Evolutionary conservation across 1,140 invertebrate species (phyloP), one percentile per base, ranked within the genome.

Genomic region (Cherax quadricarinatus): DNA sequence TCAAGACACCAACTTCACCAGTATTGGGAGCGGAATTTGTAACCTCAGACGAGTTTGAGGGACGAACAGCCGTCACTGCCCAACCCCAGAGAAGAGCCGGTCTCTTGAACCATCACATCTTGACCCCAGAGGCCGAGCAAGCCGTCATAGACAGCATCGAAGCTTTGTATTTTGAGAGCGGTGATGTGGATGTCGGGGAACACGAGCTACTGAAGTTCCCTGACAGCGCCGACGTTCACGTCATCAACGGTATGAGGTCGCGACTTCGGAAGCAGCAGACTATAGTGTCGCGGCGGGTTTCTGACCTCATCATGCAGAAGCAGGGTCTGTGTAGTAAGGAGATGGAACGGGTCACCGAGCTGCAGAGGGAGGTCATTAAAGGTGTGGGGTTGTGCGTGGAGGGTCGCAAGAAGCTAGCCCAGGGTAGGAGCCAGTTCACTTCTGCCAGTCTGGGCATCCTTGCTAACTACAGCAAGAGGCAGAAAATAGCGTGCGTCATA

Each of bases 241-340:
- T 97, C 75, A 97, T 98, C 89, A 96, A 97, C 94, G 95, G 95
- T 57, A 96, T 97, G 91, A 96, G 97, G 93, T 96, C 96, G 92
- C 96, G 96, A 91, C 95, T 98, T 24, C 96, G 96, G 89, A 96
- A 96, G 84, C 97, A 98, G 94, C 96, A 98, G 89, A 96, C 97
- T 95, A 98, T 98, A 53, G 98, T 99, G 0, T 98, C 98, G 0
- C 98, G 98, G 93, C 98, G 98, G 95, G 97, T 99, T 0, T 96
- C 98, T 0, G 97, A 98, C 93, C 95, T 99, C 24, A 99, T 99
- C 94, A 95, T 98, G 14, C 97, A 99, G 94, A 98, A 99, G 93
- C 97, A 98, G 86, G 97, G 96, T 93, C 96, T 97, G 3, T 99
- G 98, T 95, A 97, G 97, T 91, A 96, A 96, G 18, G 98, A 99